phyloP scores from a whole-genome alignment of 1,140 invertebrate genomes.

The Drosophila lacertosa region DNA sequence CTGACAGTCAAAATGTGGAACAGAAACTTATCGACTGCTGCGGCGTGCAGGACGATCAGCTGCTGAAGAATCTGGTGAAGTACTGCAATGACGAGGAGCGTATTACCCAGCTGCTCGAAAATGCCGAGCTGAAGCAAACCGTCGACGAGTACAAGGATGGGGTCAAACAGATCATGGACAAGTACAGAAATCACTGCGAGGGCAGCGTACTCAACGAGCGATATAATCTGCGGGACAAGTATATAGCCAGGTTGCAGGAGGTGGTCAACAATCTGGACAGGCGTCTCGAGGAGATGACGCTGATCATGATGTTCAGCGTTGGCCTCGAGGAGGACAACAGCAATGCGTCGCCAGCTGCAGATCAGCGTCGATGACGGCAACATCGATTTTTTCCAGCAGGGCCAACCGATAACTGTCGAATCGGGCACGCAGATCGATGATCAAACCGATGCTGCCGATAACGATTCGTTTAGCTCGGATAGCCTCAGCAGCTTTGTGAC shows the following conservation, averaged over 20 bases:
- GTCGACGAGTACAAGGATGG: constrained; percentile 43
- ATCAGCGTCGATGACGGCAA: constrained; percentile 17
- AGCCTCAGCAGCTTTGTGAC: constrained; percentile 55
- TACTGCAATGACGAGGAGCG: constrained; percentile 37
- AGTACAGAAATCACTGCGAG: constrained; percentile 54
- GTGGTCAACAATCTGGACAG: constrained; percentile 40
- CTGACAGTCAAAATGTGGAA: constrained; percentile 24
- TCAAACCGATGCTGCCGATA: background rate
- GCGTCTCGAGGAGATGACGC: constrained; percentile 54
- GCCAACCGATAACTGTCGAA: constrained; percentile 6
- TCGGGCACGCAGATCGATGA: constrained; percentile 50
- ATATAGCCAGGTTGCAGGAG: constrained; percentile 31
- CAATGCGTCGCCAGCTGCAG: constrained; percentile 55
- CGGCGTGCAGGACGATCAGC: constrained; percentile 44
- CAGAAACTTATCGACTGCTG: constrained; percentile 27
- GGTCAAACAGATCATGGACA: constrained; percentile 43
- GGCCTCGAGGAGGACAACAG: constrained; percentile 42
- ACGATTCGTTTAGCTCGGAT: constrained; percentile 6
- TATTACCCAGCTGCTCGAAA: constrained; percentile 54
- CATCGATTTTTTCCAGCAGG: constrained; percentile 28
- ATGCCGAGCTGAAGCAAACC: constrained; percentile 51
- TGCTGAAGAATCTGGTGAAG: constrained; percentile 54
- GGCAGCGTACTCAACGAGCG: constrained; percentile 34
- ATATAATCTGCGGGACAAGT: constrained; percentile 41
- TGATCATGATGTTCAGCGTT: constrained; percentile 39